phyloP scores from a whole-genome alignment of 2,888 invertebrate genomes.

The Sinohyriopsis cumingii region DNA sequence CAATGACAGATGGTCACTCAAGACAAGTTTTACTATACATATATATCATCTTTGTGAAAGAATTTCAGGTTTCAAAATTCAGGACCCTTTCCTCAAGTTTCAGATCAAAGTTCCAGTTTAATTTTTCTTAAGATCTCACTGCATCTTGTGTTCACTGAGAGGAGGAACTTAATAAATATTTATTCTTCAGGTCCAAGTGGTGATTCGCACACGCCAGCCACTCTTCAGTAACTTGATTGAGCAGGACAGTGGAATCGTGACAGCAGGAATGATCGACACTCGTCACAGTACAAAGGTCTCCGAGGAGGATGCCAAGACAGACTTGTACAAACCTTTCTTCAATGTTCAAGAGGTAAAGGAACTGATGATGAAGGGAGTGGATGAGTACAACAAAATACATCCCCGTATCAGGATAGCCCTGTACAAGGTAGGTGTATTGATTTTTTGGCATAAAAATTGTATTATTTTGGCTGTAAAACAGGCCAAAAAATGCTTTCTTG shows the following conservation, averaged over 20 bases:
- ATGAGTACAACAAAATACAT: constrained; percentile 70
- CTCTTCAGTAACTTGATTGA: constrained; percentile 69
- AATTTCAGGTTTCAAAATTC: too few species aligned
- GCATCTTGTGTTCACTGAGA: too few species aligned
- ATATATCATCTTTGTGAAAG: too few species aligned
- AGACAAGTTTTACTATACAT: too few species aligned
- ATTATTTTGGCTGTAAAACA: background rate
- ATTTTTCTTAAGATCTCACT: too few species aligned
- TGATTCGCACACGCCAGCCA: constrained; percentile 59
- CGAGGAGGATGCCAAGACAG: constrained; percentile 64
- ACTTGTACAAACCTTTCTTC: constrained; percentile 59
- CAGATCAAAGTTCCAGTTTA: too few species aligned
- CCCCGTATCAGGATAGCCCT: constrained; percentile 68
- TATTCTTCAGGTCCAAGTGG: constrained; percentile 51
- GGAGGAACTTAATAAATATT: too few species aligned
- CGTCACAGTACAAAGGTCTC: constrained; percentile 56
- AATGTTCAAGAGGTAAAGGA: constrained; percentile 47
- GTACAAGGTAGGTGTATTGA: constrained; percentile 58
- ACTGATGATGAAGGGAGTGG: constrained; percentile 65
- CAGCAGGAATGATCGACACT: constrained; percentile 65
- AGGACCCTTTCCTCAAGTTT: too few species aligned
- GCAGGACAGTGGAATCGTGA: constrained; percentile 69
- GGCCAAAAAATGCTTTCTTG: too few species aligned
- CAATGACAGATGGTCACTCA: too few species aligned
- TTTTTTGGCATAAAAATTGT: background rate